phyloP scores from a whole-genome alignment of 2,888 invertebrate genomes.

The Petrolisthes cinctipes region DNA sequence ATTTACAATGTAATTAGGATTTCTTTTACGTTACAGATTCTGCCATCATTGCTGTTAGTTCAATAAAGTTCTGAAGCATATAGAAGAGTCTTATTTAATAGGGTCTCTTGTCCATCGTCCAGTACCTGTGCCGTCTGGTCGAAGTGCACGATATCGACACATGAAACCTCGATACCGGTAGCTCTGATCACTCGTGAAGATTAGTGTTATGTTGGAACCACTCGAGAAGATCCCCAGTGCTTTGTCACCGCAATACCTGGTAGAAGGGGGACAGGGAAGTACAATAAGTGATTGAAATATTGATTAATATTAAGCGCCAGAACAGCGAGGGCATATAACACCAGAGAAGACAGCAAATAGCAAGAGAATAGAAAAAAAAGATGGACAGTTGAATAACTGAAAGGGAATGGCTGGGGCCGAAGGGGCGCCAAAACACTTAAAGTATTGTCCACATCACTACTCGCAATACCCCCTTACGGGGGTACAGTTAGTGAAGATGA shows the following conservation, averaged over 20 bases:
- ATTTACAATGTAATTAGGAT: too few species aligned
- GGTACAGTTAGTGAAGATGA: too few species aligned
- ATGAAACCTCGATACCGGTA: slow-evolving; percentile 39
- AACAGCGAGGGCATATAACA: neutral
- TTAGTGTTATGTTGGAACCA: slow-evolving; percentile 23
- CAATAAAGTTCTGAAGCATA: too few species aligned
- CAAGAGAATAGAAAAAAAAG: neutral
- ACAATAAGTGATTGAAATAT: neutral
- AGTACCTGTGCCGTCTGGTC: slow-evolving; percentile 33
- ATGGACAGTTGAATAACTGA: neutral
- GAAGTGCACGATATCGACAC: slow-evolving; percentile 31
- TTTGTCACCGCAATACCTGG: slow-evolving; percentile 34
- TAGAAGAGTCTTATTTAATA: too few species aligned
- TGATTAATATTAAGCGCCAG: neutral
- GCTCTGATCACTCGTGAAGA: slow-evolving; percentile 9
- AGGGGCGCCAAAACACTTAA: too few species aligned
- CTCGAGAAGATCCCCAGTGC: slow-evolving; percentile 12
- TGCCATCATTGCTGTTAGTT: too few species aligned
- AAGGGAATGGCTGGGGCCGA: too few species aligned
- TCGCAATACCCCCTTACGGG: too few species aligned
- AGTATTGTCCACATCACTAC: too few species aligned
- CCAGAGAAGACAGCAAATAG: neutral
- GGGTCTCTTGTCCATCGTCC: too few species aligned
- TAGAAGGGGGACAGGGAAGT: neutral
- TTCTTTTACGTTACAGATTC: too few species aligned